Evolutionary conservation across 2,113 vertebrate genomes (phyloP), one percentile per base, ranked within the genome.

Genomic region (Columbina picui): DNA sequence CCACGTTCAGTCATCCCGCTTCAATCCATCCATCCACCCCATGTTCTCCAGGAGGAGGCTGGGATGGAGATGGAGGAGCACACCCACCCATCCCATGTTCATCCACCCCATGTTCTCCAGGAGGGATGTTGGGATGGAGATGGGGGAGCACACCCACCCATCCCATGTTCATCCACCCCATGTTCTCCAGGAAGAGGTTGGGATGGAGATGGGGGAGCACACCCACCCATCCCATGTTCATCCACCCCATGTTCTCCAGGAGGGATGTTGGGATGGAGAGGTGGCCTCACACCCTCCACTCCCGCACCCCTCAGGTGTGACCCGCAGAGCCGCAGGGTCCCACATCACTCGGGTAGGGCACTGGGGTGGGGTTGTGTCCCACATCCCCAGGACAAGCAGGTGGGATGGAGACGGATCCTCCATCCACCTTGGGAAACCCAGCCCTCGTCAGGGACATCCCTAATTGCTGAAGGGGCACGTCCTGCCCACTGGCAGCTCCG

Each of bases 401-500:
- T 1, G 11, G 60, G n/a, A 23, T 14, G 50, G 53, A 34, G 32
- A 9, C 9, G n/a, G 60, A 21, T 15, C 36, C 36, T 26, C 38
- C 53, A 4, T 14, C 55, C 14, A 21, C 61, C 59, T 27, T 2
- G 70, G 67, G 26, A 34, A 22, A 7, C n/a, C 12, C 60, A 50
- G 2, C 79, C 30, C 63, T 53, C 7, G 0, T 13, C 30, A 19
- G 74, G 34, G 61, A 29, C 47, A 26, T 6, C 74, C 29, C 70
- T 43, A 14, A 45, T 8, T 16, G 41, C 59, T 0, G 1, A n/a
- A 22, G 36, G 19, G 16, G 19, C 0, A 2, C 36, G 3, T 20
- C 56, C 60, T 5, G 49, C 49, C 12, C 7, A 10, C 45, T 1
- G 16, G 55, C 32, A 16, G 52, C 85, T 83, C 23, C 61, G 67